Evolutionary conservation across 1,140 invertebrate genomes (phyloP).

Genomic region (Oreohelix idahoensis): DNA sequence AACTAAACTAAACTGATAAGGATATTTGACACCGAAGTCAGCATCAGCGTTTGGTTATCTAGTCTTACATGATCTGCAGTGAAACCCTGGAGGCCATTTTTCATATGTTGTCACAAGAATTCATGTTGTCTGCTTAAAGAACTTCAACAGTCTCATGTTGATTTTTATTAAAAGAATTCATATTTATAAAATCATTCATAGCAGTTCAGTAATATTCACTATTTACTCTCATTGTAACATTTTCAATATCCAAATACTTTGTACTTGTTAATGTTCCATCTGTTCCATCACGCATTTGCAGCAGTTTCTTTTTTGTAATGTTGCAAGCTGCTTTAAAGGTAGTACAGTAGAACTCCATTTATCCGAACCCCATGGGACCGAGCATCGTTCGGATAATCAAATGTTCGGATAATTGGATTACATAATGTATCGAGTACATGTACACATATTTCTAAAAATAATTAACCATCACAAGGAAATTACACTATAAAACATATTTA

Average conservation of each 20-base stretch:
- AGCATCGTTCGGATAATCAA: too few relatives aligned
- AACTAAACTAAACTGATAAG: conserved; percentile 50
- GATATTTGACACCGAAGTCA: neutral
- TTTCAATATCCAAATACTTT: neutral
- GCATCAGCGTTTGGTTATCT: conserved; percentile 25
- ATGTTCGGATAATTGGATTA: too few relatives aligned
- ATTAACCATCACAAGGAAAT: too few relatives aligned
- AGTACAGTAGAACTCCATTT: too few relatives aligned
- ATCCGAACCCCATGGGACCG: too few relatives aligned
- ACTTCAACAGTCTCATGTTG: too few relatives aligned
- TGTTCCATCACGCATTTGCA: neutral
- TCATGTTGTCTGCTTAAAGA: neutral
- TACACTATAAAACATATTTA: too few relatives aligned
- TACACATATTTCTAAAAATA: too few relatives aligned
- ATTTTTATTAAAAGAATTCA: too few relatives aligned
- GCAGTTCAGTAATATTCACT: neutral
- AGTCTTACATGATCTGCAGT: neutral
- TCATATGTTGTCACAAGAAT: neutral
- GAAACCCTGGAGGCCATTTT: conserved; percentile 44
- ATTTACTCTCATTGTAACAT: neutral
- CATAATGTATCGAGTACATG: too few relatives aligned
- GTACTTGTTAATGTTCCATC: neutral
- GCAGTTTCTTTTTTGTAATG: neutral
- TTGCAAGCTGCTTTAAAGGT: too few relatives aligned
- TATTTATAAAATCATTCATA: neutral